Conservation (phyloP, 2,113 vertebrate species). For the Numida meleagris region DNA sequence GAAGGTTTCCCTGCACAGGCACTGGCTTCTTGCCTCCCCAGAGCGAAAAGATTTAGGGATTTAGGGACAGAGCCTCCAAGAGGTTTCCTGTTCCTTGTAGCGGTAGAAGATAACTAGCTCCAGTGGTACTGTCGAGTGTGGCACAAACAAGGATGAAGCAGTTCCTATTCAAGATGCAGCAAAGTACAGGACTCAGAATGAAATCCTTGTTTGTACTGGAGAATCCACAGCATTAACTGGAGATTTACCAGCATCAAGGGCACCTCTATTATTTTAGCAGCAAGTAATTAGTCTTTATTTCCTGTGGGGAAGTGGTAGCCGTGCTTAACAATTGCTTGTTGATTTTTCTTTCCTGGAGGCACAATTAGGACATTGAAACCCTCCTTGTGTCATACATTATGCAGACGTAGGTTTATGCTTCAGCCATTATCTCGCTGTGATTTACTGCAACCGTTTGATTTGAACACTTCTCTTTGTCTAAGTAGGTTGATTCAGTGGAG, state of each 20-base stretch:
- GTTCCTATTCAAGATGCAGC: constrained; percentile 9
- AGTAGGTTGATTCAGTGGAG: constrained; percentile 89
- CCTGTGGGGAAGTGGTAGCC: constrained; percentile 64
- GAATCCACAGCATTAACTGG: constrained; percentile 38
- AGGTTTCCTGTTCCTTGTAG: constrained; percentile 16
- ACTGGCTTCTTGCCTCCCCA: background rate
- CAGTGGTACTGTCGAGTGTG: background rate
- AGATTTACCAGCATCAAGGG: constrained; percentile 49
- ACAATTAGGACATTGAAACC: constrained; percentile 20
- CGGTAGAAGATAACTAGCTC: background rate
- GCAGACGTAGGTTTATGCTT: background rate
- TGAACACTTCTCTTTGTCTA: constrained; percentile 69
- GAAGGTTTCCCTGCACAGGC: background rate
- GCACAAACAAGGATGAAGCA: background rate
- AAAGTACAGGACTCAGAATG: constrained; percentile 19
- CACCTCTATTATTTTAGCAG: constrained; percentile 52
- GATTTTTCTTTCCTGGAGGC: constrained; percentile 62
- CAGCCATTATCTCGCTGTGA: constrained; percentile 24
- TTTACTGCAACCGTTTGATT: constrained; percentile 42
- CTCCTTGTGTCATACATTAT: constrained; percentile 2
- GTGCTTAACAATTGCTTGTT: constrained; percentile 57
- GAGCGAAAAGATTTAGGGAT: background rate
- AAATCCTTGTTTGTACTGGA: constrained; percentile 40
- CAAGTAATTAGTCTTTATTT: constrained; percentile 45
- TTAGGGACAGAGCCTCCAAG: background rate